Percentiles rank a stretch among this genome's conserved stretches.
These are phyloP conservation scores for Siniperca knerii DNA, from an alignment of 2,113 vertebrate species.

Conservation along the genomic window DNA sequence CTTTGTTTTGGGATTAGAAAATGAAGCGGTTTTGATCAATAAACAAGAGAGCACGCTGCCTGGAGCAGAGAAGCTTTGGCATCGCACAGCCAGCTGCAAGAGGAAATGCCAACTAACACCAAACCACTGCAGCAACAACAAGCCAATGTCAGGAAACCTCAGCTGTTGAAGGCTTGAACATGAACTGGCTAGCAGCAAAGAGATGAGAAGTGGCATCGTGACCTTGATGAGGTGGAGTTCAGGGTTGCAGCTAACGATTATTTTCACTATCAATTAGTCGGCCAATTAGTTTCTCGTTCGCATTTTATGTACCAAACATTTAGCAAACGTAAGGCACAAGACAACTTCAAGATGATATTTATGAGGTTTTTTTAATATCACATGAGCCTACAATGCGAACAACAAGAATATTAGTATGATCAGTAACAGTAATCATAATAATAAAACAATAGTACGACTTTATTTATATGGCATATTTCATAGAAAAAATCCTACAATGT, in stretches of 20 bases:
- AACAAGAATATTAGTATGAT: background rate
- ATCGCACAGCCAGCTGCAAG: background rate
- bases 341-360: background rate
- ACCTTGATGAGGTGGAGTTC: background rate
- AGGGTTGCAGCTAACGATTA: background rate
- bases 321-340: background rate
- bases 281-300: background rate
- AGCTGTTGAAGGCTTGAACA: background rate
- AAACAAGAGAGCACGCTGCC: background rate
- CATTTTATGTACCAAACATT: no score
- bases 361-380: background rate
- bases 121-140: constrained; percentile 38
- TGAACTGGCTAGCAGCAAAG: background rate
- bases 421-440: background rate
- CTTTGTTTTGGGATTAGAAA: constrained; percentile 5
- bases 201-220: background rate
- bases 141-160: constrained; percentile 10
- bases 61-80: background rate
- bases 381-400: background rate
- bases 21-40: background rate
- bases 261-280: background rate
- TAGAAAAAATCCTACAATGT: background rate
- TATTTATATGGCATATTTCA: background rate
- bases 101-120: constrained; percentile 25
- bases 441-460: background rate